Conservation (phyloP, 2,888 invertebrate genomes). For the Xylota segnis region DNA sequence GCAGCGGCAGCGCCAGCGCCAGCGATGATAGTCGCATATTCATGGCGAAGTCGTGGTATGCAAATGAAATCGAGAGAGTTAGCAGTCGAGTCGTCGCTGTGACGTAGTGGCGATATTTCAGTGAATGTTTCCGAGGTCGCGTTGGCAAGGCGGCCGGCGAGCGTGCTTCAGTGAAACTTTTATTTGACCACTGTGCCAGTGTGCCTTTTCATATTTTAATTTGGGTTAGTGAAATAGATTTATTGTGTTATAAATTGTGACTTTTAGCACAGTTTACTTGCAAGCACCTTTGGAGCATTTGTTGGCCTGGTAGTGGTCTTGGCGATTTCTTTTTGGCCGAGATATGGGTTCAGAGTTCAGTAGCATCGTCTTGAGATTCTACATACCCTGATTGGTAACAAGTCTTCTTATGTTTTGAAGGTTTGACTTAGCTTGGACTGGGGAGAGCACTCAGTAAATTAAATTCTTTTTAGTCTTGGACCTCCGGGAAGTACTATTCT, state of each 20-base stretch:
- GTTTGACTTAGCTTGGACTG: too few relatives aligned
- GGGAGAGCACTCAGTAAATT: too few relatives aligned
- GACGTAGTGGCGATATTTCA: conserved; percentile 56
- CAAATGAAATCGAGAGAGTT: conserved; percentile 70
- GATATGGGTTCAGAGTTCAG: too few relatives aligned
- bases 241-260: conserved; percentile 14
- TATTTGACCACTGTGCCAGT: not conserved
- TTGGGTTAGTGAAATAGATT: conserved; percentile 29
- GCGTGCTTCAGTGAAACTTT: conserved; percentile 48
- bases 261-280: conserved; percentile 20
- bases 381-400: too few relatives aligned
- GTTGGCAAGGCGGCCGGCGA: conserved; percentile 1
- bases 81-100: conserved; percentile 43
- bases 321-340: not conserved
- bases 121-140: conserved; percentile 44
- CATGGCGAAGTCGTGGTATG: conserved; percentile 45
- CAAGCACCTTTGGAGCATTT: not conserved
- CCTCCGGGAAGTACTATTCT: too few relatives aligned
- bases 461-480: too few relatives aligned
- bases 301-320: not conserved
- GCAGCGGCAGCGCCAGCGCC: not conserved
- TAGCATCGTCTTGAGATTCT: too few relatives aligned
- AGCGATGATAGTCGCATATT: conserved; percentile 11
- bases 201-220: conserved; percentile 14
- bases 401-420: too few relatives aligned